Base-by-base conservation (phyloP, 2,888 invertebrate genomes). In the Hypsopygia costalis region DNA sequence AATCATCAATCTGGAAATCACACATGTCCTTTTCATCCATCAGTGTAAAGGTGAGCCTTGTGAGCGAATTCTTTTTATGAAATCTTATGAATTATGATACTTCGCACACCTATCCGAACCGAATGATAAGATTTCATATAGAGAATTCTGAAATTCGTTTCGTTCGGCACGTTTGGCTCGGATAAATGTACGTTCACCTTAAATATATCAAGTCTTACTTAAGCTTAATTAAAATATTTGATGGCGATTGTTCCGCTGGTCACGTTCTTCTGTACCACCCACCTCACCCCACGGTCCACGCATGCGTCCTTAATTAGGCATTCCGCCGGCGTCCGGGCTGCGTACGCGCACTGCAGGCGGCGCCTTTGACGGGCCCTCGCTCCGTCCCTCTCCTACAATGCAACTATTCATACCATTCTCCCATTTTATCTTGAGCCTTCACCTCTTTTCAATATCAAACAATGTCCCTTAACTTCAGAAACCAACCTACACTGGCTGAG, bases 231-330 rank as follows among this genome's bases (percentile, higher is more conserved):
- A 25, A 25, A 11, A 11, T 11, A 7, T 9, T 22, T 16, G 10
- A 5, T 9, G 8, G 11, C n/a, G 7, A 46, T 6, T 21, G 34
- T 11, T 25, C 10, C 41, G 43, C 48, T 45, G 11, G 12, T 40
- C 37, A 38, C 42, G 36, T 28, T 6, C 20, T 20, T 16, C 60
- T 55, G 49, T 27, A 53, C 64, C 64, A 55, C 39, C 43, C 51
- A 30, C 54, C 52, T 43, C 55, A 60, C 57, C 55, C 61, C 55
- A 51, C 57, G 69, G 77, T 81, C 81, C 81, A 79, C 79, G 83
- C 87, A 86, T 87, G 81, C 85, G 85, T 82, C 76, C 81, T 85
- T 86, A 87, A 87, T 87, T 87, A 87, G 82, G 82, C 81, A 87
- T 87, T 87, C 87, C 78, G 67, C 60, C 63, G 70, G 78, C 85